Percentiles rank a stretch among this genome's conserved stretches.
phyloP scores from a whole-genome alignment of 2,113 vertebrate species.

The Orycteropus afer region DNA sequence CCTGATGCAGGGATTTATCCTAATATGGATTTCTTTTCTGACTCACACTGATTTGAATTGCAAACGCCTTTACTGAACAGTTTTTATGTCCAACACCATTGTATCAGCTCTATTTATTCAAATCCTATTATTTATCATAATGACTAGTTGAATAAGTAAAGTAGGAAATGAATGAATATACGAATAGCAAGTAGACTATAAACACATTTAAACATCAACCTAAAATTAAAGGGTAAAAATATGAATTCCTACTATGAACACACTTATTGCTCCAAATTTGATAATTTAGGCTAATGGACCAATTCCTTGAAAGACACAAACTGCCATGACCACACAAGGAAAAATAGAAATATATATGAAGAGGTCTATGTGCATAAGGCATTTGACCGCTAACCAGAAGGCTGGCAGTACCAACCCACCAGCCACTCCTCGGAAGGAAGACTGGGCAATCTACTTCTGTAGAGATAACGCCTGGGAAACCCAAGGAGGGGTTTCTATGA shows the following conservation, averaged over 20 bases:
- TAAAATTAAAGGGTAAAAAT: slow-evolving; percentile 23
- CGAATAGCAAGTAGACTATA: background rate
- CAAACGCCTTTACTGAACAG: background rate
- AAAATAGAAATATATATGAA: background rate
- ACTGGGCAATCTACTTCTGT: no score
- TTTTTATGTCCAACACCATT: background rate
- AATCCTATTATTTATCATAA: background rate
- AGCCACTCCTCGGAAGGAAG: no score
- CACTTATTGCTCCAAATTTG: background rate
- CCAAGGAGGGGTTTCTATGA: no score
- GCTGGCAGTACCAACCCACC: no score
- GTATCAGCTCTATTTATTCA: background rate
- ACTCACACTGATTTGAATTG: background rate
- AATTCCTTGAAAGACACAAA: background rate
- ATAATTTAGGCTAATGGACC: background rate
- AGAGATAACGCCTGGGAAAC: no score
- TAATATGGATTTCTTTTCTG: background rate
- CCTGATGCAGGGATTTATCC: background rate
- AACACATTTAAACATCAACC: slow-evolving; percentile 6
- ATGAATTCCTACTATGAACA: background rate
- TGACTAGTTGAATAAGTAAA: background rate
- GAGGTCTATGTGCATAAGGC: no score
- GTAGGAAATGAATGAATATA: background rate
- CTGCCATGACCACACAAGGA: background rate
- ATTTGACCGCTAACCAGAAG: no score